Conservation (phyloP, 1,140 invertebrate genomes). For the Agrypnia vestita region DNA sequence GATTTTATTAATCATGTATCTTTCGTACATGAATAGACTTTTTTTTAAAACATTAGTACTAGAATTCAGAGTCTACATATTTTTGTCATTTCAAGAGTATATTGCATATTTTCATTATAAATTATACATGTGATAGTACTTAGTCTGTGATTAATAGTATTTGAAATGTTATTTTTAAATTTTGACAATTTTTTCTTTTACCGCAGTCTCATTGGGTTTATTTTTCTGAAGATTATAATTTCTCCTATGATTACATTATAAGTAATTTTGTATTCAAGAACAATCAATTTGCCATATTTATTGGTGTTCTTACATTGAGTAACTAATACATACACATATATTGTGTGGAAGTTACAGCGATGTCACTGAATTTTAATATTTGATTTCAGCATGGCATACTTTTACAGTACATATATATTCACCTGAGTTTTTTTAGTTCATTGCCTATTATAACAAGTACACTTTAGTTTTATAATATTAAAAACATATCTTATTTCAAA, state of each 20-base stretch:
- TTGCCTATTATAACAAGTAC: neutral
- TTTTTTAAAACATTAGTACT: conserved; percentile 8
- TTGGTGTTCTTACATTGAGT: no score
- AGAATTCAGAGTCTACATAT: conserved; percentile 24
- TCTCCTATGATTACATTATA: no score
- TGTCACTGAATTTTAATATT: no score
- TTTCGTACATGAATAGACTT: no score
- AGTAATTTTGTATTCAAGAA: no score
- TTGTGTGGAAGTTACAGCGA: no score
- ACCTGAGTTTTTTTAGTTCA: neutral
- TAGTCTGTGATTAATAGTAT: conserved; percentile 39
- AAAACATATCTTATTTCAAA: conserved; percentile 33
- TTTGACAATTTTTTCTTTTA: conserved; percentile 2
- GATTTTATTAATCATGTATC: neutral
- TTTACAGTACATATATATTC: no score
- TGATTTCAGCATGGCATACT: no score
- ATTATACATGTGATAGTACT: conserved; percentile 42
- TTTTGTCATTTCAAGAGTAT: conserved; percentile 15
- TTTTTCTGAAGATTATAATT: no score
- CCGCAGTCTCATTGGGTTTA: no score
- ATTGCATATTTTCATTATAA: conserved; percentile 36
- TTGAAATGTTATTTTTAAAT: conserved; percentile 15
- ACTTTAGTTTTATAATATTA: neutral
- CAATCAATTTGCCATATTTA: no score
- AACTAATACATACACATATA: no score